Conservation (phyloP, 2,888 invertebrate species). For the Oxyteleia sp. region DNA sequence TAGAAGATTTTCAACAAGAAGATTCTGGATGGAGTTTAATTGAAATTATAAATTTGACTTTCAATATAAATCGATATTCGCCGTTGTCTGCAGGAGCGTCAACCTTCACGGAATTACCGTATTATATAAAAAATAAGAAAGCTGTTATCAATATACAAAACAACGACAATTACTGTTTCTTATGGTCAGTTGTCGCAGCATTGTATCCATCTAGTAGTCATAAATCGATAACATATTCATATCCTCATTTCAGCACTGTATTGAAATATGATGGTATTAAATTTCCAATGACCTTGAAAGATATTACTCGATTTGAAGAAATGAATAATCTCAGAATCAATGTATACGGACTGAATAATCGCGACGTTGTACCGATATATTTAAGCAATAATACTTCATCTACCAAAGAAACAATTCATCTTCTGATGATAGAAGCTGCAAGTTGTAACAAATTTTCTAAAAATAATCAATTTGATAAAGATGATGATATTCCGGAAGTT, state of each 20-base stretch:
- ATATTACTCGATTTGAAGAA: not conserved
- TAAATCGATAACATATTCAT: not conserved
- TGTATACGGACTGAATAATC: no score
- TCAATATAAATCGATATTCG: no score
- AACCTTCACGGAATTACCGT: constrained; percentile 21
- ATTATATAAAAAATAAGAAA: constrained; percentile 8
- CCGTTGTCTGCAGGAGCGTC: constrained; percentile 20
- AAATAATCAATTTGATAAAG: no score
- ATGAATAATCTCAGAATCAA: no score
- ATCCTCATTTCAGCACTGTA: constrained; percentile 1
- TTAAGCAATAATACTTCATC: no score
- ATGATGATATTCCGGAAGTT: no score
- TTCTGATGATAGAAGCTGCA: no score
- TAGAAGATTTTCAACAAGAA: constrained; percentile 41
- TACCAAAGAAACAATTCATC: no score
- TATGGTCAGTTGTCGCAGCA: constrained; percentile 26
- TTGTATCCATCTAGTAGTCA: constrained; percentile 6
- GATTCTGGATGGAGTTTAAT: constrained; percentile 29
- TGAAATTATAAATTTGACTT: constrained; percentile 40
- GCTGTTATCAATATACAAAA: constrained; percentile 37
- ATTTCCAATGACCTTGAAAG: constrained; percentile 1
- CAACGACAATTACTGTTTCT: constrained; percentile 27
- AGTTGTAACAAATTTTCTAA: no score
- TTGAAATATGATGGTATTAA: no score
- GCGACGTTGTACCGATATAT: no score